A percentile compares a stretch with the other conserved stretches of the same genome.
These are phyloP conservation scores for Parauchenoglanis punctatus DNA, from an alignment of 2,797 vertebrate species.

Conservation along the genomic window DNA sequence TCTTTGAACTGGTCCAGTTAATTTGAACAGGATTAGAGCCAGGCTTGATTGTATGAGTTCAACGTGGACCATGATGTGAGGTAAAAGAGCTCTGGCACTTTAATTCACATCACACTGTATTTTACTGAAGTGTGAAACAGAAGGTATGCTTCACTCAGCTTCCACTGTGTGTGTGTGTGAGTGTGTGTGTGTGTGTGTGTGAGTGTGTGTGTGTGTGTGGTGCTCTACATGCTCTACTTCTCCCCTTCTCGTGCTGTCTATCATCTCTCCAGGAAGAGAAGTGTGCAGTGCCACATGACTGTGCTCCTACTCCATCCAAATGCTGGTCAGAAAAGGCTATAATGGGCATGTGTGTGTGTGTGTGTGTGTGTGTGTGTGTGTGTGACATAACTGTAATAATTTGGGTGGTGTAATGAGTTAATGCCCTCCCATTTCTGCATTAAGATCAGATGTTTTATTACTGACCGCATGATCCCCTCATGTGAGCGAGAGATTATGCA, in stretches of 20 bases:
- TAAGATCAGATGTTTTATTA: background rate
- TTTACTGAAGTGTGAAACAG: conserved; percentile 35
- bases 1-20: background rate
- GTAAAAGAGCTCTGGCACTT: conserved; percentile 28
- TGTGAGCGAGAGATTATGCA: background rate
- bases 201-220: conserved; percentile 16
- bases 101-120: conserved; percentile 22
- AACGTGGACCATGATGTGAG: background rate
- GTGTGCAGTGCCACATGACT: conserved; percentile 2
- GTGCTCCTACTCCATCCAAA: conserved; percentile 15
- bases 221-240: conserved; percentile 38
- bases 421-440: conserved; percentile 2
- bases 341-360: background rate
- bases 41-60: background rate
- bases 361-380: background rate
- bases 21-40: background rate
- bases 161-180: conserved; percentile 26
- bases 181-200: conserved; percentile 29
- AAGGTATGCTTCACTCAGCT: conserved; percentile 18
- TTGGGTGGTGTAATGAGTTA: conserved; percentile 12
- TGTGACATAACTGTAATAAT: background rate
- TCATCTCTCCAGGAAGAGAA: background rate
- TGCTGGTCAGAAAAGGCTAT: conserved; percentile 17
- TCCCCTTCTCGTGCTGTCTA: conserved; percentile 4
- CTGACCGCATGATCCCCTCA: background rate